Base-by-base conservation (phyloP, 2,113 vertebrate genomes). In the Cichladusa arquata region DNA sequence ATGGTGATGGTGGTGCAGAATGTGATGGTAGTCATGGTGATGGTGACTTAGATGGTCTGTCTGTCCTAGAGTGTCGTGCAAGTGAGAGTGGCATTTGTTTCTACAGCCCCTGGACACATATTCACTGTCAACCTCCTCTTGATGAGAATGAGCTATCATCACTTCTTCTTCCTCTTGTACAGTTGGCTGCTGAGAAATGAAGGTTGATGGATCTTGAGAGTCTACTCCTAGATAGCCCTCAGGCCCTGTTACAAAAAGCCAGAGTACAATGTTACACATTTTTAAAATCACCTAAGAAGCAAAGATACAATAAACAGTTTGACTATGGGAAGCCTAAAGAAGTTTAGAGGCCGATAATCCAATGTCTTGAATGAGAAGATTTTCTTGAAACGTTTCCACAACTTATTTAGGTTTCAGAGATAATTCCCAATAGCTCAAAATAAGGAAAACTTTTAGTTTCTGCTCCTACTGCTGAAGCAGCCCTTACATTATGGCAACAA, bases 11-110 rank as follows among this genome's bases (percentile, higher is more conserved):
- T 99, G 99, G 90, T 99, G 99, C 65, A 99, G 98, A 95, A 99
- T 99, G 95, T 99, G 99, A 96, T 99, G 99, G 97, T 99, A 99
- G 96, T 99, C 99, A 16, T 99, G 99, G 96, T 99, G 99, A 86
- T 99, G 99, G 96, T 99, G 99, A 79, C 99, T 99, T 80, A 98
- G 97, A 65, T 98, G 98, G 70, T 99, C 99, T 1, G 99, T 98
- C 93, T 99, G 99, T 34, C 99, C 99, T 24, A 99, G 98, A 4
- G 99, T 99, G 93, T 99, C 99, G 0, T 99, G 99, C 94, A 99
- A 99, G 96, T 99, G 99, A 20, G 99, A 99, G 96, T 99, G 99
- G 95, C 99, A 99, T 74, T 99, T 99, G 97, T 99, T 99, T 95
- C 99, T 99, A 73, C 99, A 99, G 70, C 98, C 99, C 90, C 99